Conservation (phyloP, 2,113 vertebrate species). For the Gasterosteus aculeatus region DNA sequence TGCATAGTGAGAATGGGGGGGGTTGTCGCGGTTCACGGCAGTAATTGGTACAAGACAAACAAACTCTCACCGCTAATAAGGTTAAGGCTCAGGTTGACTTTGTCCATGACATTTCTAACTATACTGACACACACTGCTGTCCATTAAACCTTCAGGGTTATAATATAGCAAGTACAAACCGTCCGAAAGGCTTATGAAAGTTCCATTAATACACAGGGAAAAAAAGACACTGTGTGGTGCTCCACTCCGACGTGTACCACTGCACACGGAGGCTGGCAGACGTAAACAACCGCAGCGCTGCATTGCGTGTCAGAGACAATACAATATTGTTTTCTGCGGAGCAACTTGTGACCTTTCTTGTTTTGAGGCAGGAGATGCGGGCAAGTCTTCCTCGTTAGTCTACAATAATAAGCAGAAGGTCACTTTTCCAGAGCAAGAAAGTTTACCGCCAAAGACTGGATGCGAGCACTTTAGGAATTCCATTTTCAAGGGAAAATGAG, state of each 20-base stretch:
- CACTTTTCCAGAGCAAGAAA: constrained; percentile 1
- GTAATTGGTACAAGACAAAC: constrained; percentile 47
- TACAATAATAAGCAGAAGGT: constrained; percentile 30
- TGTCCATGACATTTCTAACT: constrained; percentile 34
- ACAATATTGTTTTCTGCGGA: constrained; percentile 14
- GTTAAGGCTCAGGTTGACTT: constrained; percentile 21
- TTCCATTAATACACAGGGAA: constrained; percentile 18
- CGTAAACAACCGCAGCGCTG: constrained; percentile 29
- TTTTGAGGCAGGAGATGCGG: constrained; percentile 12
- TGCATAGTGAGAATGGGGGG: constrained; percentile 6
- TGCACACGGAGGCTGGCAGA: constrained; percentile 29
- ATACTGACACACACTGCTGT: neutral
- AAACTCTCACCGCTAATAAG: constrained; percentile 28
- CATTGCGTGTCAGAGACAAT: constrained; percentile 9
- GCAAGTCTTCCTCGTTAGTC: constrained; percentile 27
- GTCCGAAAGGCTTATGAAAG: constrained; percentile 35
- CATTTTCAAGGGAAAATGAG: constrained; percentile 11
- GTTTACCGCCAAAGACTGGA: constrained; percentile 14
- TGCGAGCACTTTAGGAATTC: constrained; percentile 19
- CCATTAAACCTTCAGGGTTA: constrained; percentile 23
- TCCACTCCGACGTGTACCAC: constrained; percentile 2
- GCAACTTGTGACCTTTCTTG: constrained; percentile 21
- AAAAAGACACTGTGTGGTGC: constrained; percentile 2
- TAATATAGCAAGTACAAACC: constrained; percentile 19
- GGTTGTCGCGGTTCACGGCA: constrained; percentile 23